phyloP scores from a whole-genome alignment of 1,140 invertebrate species.

The Panulirus ornatus region DNA sequence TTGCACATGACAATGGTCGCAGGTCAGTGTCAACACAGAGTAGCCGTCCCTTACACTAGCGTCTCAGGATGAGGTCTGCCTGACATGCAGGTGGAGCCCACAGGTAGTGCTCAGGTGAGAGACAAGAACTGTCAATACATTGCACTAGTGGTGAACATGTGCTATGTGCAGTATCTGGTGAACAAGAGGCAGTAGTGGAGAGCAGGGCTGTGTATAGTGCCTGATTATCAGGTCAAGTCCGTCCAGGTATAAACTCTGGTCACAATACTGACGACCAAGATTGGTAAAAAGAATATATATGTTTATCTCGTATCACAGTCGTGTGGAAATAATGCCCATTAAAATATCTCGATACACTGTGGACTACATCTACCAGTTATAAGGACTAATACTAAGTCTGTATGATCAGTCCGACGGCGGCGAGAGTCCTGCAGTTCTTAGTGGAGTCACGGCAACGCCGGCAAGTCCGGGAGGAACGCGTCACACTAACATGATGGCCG shows the following conservation, averaged over 20 bases:
- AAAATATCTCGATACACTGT: not conserved
- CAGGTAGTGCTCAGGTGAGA: no score
- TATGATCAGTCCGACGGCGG: not conserved
- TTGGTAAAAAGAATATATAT: no score
- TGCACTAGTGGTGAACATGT: not conserved
- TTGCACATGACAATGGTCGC: no score
- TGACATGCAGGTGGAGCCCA: no score
- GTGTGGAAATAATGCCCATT: slow-evolving; percentile 28
- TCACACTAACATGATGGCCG: not conserved
- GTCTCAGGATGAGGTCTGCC: no score
- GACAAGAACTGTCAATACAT: not conserved
- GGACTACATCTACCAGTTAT: not conserved
- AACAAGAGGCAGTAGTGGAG: no score
- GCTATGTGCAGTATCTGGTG: not conserved
- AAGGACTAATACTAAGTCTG: not conserved
- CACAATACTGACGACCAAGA: no score
- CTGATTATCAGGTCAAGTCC: no score
- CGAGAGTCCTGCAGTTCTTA: not conserved
- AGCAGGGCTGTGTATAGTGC: no score
- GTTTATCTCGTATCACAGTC: slow-evolving; percentile 30
- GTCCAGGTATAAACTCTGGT: no score
- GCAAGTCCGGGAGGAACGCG: not conserved
- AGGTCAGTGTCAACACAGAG: no score
- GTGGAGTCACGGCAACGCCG: not conserved
- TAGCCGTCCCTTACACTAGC: no score